phyloP scores from a whole-genome alignment of 2,113 vertebrate genomes.

The Ifrita kowaldi region DNA sequence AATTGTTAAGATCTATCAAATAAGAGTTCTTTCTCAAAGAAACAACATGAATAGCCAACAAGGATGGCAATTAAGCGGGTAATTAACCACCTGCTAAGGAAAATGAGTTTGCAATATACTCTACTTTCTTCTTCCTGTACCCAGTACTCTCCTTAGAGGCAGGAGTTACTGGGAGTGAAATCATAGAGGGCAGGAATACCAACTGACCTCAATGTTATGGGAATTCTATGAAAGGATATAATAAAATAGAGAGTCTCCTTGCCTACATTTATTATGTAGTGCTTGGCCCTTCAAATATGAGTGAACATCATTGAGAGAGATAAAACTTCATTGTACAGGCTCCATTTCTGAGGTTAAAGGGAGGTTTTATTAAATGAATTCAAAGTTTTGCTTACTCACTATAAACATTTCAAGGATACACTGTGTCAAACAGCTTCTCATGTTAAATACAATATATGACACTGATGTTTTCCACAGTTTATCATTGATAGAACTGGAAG shows the following conservation, averaged over 20 bases:
- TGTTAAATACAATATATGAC: conserved; percentile 4
- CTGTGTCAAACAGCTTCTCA: conserved; percentile 25
- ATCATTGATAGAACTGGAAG: neutral
- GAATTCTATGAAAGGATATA: neutral
- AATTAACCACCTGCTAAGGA: neutral
- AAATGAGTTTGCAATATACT: neutral
- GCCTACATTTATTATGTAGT: neutral
- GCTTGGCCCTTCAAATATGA: neutral
- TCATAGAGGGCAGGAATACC: neutral
- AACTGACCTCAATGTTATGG: neutral
- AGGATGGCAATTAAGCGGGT: neutral
- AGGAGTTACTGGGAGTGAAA: neutral
- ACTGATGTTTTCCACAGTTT: neutral
- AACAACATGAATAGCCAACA: neutral
- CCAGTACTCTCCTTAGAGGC: neutral
- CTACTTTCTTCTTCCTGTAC: neutral
- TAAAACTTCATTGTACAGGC: neutral
- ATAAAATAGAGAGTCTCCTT: neutral
- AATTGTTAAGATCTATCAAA: neutral
- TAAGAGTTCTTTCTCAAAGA: neutral
- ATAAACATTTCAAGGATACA: conserved; percentile 49
- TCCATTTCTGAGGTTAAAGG: conserved; percentile 11
- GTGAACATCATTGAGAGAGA: neutral
- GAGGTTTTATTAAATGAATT: conserved; percentile 25
- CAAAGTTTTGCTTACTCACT: conserved; percentile 9